Base-by-base conservation (phyloP, 2,888 invertebrate genomes). In the Drosophila aldrichi region DNA sequence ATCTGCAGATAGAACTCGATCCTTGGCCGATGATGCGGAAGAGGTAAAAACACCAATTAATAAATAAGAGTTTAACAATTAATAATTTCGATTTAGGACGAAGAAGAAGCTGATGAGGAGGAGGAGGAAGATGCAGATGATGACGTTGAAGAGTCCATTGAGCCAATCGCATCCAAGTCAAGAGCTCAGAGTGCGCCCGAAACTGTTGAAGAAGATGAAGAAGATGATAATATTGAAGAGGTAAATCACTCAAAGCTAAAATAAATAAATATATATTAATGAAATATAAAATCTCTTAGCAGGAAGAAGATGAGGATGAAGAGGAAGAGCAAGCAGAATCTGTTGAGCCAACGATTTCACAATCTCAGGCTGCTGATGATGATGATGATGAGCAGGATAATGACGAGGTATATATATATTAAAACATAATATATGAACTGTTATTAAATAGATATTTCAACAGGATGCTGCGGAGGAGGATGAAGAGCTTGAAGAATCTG, bases 141-240 rank as follows among this genome's bases (percentile, higher is more conserved):
- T 38, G 90, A 91, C n/a, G 81, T 91, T 3, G 89, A 91, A 18
- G 90, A 89, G 56, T 92, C 91, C 18, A 66, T 81, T 32, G 86
- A 86, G 14, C 72, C 74, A 9, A 38, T 60, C 0, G 56, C 62
- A 18, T 67, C 79, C 3, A 72, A 77, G 59, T 75, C 77, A 5
- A 65, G 58, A 52, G 46, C 75, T 25, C 69, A 88, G 54, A 84
- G 77, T 61, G 57, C 60, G 6, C 70, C 73, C 0, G 61, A 60
- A 46, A 22, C 62, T 14, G 64, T 54, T 10, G 92, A 91, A 5
- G 58, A 58, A n/a, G 48, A 58, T 1, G 18, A 60, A 16, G 56
- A 62, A 2, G 44, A 59, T 29, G 66, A 66, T 18, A 66, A 66
- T 18, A 66, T 49, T n/a, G 76, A 83, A 5, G 81, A 79, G 34